These are phyloP conservation scores for Fregata magnificens DNA, from an alignment of 2,113 vertebrate genomes.

Conservation along the genomic window DNA sequence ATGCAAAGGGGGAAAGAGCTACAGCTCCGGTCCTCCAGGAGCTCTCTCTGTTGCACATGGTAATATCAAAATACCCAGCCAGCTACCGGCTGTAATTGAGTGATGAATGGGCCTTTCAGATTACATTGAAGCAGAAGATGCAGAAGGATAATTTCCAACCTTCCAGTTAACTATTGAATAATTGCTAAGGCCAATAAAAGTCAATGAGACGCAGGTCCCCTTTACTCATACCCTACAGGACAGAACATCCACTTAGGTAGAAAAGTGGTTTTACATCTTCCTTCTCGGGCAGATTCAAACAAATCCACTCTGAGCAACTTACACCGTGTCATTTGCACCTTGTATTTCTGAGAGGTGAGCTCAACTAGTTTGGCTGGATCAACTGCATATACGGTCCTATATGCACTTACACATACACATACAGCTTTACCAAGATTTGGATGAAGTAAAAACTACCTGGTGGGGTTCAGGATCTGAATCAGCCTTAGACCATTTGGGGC, in stretches of 20 bases:
- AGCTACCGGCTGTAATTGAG: conserved; percentile 76
- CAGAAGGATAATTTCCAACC: not conserved
- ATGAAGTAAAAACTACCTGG: not conserved
- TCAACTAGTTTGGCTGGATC: not conserved
- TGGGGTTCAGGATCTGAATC: not conserved
- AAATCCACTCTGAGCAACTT: not conserved
- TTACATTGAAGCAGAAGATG: not conserved
- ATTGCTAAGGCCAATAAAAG: not conserved
- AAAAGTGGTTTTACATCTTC: not conserved
- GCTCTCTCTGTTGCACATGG: conserved; percentile 42
- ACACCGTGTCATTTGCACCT: accelerated
- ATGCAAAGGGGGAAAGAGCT: not conserved
- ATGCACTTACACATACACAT: too few relatives aligned
- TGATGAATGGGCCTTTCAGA: conserved; percentile 79
- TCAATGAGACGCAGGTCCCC: not conserved
- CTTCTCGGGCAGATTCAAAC: not conserved
- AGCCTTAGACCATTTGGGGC: not conserved
- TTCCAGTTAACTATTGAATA: not conserved
- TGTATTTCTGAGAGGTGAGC: not conserved
- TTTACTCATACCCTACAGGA: not conserved
- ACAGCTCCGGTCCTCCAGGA: conserved; percentile 38
- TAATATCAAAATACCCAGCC: conserved; percentile 74
- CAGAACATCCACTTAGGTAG: not conserved
- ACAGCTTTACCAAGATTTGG: not conserved
- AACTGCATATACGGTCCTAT: not conserved